A percentile compares a stretch with the other conserved stretches of the same genome.
These are phyloP conservation scores for Epinephelus fuscoguttatus DNA, from an alignment of 2,113 vertebrate species.

Conservation along the genomic window DNA sequence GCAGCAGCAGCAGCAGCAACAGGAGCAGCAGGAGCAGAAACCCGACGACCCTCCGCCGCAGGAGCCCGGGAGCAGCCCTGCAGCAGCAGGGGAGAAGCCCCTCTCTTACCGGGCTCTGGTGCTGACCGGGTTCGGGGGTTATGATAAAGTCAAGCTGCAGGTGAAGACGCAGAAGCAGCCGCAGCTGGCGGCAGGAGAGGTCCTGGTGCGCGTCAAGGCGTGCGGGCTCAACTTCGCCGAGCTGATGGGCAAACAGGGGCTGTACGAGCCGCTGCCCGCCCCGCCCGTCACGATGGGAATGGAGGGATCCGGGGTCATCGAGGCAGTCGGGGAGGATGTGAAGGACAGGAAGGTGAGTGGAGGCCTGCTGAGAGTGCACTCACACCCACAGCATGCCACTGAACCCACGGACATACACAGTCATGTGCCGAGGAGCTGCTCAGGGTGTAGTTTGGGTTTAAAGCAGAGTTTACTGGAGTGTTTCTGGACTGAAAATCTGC, in stretches of 20 bases:
- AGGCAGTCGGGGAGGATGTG: slow-evolving; percentile 88
- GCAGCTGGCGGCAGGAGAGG: slow-evolving; percentile 81
- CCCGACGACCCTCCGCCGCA: slow-evolving; percentile 44
- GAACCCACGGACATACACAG: neutral
- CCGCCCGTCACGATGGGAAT: slow-evolving; percentile 88
- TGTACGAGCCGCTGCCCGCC: slow-evolving; percentile 88
- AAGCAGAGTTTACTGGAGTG: neutral
- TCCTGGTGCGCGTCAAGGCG: slow-evolving; percentile 87
- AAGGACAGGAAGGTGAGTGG: slow-evolving; percentile 86
- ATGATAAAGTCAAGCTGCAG: slow-evolving; percentile 91
- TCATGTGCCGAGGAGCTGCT: neutral
- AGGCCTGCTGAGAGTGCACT: slow-evolving; percentile 22
- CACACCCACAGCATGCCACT: neutral
- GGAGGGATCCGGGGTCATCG: slow-evolving; percentile 89
- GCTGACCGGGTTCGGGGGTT: slow-evolving; percentile 88
- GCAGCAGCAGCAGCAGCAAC: slow-evolving; percentile 52
- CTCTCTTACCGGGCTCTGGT: slow-evolving; percentile 84
- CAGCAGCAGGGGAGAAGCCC: slow-evolving; percentile 36
- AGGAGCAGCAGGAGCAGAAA: slow-evolving; percentile 57
- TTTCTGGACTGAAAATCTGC: neutral
- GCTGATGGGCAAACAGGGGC: slow-evolving; percentile 88
- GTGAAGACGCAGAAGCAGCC: slow-evolving; percentile 73
- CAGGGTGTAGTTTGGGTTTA: neutral
- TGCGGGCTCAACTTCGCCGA: slow-evolving; percentile 94
- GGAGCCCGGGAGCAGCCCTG: slow-evolving; percentile 36